These are phyloP conservation scores for Smithornis capensis DNA, from an alignment of 2,113 vertebrate species.

Conservation along the genomic window DNA sequence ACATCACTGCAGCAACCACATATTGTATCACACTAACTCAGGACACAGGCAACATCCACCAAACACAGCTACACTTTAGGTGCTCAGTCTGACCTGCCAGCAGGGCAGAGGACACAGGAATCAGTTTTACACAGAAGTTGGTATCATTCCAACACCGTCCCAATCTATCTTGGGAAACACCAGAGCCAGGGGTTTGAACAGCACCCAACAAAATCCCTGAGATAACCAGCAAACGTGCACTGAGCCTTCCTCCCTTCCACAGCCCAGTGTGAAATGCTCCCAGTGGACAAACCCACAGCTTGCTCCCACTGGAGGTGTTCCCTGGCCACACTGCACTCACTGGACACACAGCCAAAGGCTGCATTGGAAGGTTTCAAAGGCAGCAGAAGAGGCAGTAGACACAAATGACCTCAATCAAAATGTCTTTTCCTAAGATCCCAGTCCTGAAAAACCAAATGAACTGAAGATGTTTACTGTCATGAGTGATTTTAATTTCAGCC, in stretches of 20 bases:
- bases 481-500: background rate
- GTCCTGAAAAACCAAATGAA: background rate
- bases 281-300: background rate
- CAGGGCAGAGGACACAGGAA: background rate
- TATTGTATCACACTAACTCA: background rate
- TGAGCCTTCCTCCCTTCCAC: background rate
- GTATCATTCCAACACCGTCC: background rate
- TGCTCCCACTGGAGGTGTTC: background rate
- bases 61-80: background rate
- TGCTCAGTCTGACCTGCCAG: background rate
- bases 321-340: accelerated
- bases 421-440: background rate
- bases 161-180: background rate
- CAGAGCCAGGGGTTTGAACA: background rate
- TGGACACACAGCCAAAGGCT: background rate
- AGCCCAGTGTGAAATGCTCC: background rate
- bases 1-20: background rate
- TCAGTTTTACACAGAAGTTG: background rate
- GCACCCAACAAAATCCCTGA: background rate
- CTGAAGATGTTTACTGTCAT: background rate
- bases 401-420: background rate
- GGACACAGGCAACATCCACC: background rate
- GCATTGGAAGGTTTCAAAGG: background rate
- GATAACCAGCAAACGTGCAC: background rate
- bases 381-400: background rate